phyloP scores from a whole-genome alignment of 2,797 vertebrate species.

The Zalophus californianus region DNA sequence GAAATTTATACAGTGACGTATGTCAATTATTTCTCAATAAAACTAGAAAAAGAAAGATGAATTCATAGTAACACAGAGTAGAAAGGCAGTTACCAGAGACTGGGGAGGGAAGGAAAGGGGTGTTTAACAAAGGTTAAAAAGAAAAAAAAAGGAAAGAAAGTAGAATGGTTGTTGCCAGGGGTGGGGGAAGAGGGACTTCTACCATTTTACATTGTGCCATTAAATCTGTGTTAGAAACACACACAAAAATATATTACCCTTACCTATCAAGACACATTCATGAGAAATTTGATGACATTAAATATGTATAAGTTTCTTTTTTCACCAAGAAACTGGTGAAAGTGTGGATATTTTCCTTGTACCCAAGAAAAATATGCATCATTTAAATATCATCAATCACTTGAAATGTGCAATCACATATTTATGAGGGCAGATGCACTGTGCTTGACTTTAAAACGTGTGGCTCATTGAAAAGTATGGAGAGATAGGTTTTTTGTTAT shows the following conservation, averaged over 20 bases:
- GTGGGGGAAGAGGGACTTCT: neutral
- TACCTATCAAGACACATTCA: neutral
- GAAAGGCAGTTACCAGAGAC: neutral
- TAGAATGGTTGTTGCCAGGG: neutral
- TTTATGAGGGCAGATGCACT: conserved; percentile 10
- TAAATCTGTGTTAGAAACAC: neutral
- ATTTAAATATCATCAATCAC: conserved; percentile 44
- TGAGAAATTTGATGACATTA: conserved; percentile 46
- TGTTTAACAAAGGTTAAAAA: neutral
- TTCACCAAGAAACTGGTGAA: conserved; percentile 29
- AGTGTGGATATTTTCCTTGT: conserved; percentile 40
- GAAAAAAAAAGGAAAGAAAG: neutral
- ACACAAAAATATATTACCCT: neutral
- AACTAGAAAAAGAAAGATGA: neutral
- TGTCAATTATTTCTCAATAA: conserved; percentile 1
- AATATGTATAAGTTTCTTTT: conserved; percentile 37
- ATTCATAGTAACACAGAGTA: neutral
- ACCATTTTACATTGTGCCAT: neutral
- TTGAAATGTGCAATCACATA: neutral
- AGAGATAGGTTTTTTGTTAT: neutral
- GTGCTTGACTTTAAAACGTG: conserved; percentile 32
- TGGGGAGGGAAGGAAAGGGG: too few relatives aligned
- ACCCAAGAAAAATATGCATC: conserved; percentile 18
- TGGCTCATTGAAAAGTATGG: neutral
- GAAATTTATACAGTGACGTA: neutral